Evolutionary conservation across 2,113 vertebrate species (phyloP), one percentile per base, ranked within the genome.

Genomic region (Cyprinus carpio): DNA sequence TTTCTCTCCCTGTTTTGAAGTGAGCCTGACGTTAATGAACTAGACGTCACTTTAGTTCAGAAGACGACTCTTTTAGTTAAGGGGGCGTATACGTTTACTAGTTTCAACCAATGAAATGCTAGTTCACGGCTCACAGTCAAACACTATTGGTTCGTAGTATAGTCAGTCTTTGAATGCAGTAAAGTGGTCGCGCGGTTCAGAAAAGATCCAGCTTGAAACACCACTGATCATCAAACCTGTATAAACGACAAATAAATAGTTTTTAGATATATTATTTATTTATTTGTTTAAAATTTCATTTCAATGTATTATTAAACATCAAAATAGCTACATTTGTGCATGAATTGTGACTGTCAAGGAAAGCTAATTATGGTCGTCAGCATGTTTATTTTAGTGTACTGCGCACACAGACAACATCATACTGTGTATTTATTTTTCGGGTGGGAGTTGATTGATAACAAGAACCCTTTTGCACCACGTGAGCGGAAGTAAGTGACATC

Each of bases 401-500:
- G 56, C 56, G 34, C n/a, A 80, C 56, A 40, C 77, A 46, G 13
- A 23, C 58, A 46, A 29, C 60, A 31, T 81, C 25, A 69, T 64
- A 54, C 18, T 6, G 9, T 34, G 7, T 58, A 15, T 78, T 60
- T 85, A 72, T 80, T 79, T 87, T 78, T 87, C 34, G 58, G 27
- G 9, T 54, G 18, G 40, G 40, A 64, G 65, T 51, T 31, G 67
- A 46, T 62, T 5, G 67, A 18, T 72, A 23, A 23, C 11, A n/a
- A 65, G 27, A 20, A 67, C 51, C 8, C 58, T 29, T 40, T 56
- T 25, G 27, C 62, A 87, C 88, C 94, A 95, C 92, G 94, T 94
- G 94, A 92, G 88, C 94, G 94, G 94, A 95, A 95, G 94, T 92
- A 3, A 25, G 34, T 88, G 90, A 93, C 94, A 90, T 94, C 93